phyloP scores from a whole-genome alignment of 2,113 vertebrate genomes.

The Ia io region DNA sequence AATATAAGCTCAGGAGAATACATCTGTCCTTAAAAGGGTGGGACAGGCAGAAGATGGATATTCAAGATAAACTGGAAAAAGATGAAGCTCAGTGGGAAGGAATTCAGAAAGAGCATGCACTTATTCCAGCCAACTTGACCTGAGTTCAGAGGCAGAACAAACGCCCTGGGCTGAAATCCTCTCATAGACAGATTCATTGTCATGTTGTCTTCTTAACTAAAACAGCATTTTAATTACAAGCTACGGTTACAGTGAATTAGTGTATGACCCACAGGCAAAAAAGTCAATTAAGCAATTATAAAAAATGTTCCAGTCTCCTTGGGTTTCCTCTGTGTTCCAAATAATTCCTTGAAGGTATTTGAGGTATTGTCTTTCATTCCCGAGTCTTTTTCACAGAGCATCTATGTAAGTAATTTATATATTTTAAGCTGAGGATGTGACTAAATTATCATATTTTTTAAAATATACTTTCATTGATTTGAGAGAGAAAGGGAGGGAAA shows the following conservation, averaged over 20 bases:
- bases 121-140: neutral
- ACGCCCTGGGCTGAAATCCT: slow-evolving; percentile 12
- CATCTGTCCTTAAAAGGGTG: neutral
- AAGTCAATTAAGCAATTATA: slow-evolving; percentile 27
- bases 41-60: neutral
- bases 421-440: slow-evolving; percentile 5
- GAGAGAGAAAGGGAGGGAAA: neutral
- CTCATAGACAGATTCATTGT: neutral
- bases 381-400: neutral
- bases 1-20: neutral
- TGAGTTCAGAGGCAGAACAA: neutral
- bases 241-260: slow-evolving; percentile 12
- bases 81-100: neutral
- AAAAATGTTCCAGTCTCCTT: neutral
- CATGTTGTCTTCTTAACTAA: slow-evolving; percentile 28
- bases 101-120: neutral
- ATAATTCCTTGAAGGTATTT: neutral
- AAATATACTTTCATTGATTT: neutral
- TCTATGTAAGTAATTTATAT: neutral
- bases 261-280: neutral
- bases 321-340: neutral
- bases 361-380: neutral
- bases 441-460: neutral
- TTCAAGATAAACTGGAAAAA: neutral
- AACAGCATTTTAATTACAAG: slow-evolving; percentile 24